Conservation (phyloP, 1,140 invertebrate species). For the Drosophila funebris region DNA sequence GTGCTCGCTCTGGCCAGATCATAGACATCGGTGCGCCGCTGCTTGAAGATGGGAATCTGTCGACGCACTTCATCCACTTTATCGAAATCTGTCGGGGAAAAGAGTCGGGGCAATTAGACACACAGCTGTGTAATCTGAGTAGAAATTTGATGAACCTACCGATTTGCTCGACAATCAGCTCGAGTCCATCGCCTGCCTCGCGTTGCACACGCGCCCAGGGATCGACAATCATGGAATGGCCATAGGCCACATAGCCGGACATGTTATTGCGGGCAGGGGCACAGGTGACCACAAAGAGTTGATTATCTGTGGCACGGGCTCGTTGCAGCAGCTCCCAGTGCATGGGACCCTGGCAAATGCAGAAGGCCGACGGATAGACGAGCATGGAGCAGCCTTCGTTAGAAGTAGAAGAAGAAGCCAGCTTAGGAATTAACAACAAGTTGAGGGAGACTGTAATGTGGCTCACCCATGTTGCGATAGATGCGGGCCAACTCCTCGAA, state of each 20-base stretch:
- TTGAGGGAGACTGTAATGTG: background rate
- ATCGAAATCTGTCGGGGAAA: slow-evolving; percentile 89
- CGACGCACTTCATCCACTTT: slow-evolving; percentile 89
- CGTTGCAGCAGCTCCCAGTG: slow-evolving; percentile 95
- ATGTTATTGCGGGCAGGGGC: slow-evolving; percentile 90
- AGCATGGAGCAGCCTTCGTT: slow-evolving; percentile 91
- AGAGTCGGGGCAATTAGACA: slow-evolving; percentile 45
- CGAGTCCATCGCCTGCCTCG: slow-evolving; percentile 89
- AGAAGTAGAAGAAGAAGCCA: no score
- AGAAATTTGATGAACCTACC: slow-evolving; percentile 56
- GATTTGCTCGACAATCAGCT: slow-evolving; percentile 90
- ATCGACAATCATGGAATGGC: slow-evolving; percentile 92
- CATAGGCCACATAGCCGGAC: slow-evolving; percentile 94
- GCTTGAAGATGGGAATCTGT: slow-evolving; percentile 91
- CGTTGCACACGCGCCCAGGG: slow-evolving; percentile 94
- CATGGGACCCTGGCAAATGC: slow-evolving; percentile 96
- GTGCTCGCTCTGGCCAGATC: slow-evolving; percentile 50
- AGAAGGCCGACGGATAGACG: slow-evolving; percentile 97
- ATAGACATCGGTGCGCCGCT: slow-evolving; percentile 93
- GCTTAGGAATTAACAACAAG: background rate
- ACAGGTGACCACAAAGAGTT: slow-evolving; percentile 89
- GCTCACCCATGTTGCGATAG: slow-evolving; percentile 87
- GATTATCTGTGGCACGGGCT: slow-evolving; percentile 94
- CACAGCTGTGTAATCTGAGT: background rate
- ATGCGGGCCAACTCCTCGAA: slow-evolving; percentile 95